Evolutionary conservation across 2,888 invertebrate species (phyloP).

Genomic region (Mantis religiosa): DNA sequence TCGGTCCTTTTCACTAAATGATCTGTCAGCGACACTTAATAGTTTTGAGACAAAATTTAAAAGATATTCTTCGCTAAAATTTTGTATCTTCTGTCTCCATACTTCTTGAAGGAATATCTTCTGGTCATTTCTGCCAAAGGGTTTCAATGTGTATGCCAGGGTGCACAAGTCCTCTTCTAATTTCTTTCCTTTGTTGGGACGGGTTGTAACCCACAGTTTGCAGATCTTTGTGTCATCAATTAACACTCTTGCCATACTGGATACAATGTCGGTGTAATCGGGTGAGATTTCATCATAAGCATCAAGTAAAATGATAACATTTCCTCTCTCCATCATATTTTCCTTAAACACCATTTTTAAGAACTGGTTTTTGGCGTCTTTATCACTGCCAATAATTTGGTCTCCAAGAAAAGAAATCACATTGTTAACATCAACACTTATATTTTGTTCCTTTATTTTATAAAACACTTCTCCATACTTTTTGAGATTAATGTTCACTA

Average conservation of each 20-base stretch:
- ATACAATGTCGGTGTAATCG: neutral
- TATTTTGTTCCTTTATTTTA: neutral
- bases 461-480: neutral
- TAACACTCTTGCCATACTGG: neutral
- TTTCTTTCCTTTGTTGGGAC: neutral
- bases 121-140: constrained; percentile 13
- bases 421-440: neutral
- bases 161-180: constrained; percentile 3
- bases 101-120: neutral
- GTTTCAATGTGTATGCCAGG: constrained; percentile 3
- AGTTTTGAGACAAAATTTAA: neutral
- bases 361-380: neutral
- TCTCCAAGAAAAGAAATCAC: neutral
- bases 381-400: neutral
- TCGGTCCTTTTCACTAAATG: neutral
- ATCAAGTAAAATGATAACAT: constrained; percentile 22
- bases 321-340: neutral
- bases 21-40: neutral
- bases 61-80: neutral
- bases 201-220: constrained; percentile 19
- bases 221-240: neutral
- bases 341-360: neutral
- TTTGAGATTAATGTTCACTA: neutral
- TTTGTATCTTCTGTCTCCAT: neutral
- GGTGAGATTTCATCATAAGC: constrained; percentile 27